Percentiles rank a stretch among this genome's conserved stretches.
Conservation (phyloP, 2,113 vertebrate genomes). For the Ondatra zibethicus region DNA sequence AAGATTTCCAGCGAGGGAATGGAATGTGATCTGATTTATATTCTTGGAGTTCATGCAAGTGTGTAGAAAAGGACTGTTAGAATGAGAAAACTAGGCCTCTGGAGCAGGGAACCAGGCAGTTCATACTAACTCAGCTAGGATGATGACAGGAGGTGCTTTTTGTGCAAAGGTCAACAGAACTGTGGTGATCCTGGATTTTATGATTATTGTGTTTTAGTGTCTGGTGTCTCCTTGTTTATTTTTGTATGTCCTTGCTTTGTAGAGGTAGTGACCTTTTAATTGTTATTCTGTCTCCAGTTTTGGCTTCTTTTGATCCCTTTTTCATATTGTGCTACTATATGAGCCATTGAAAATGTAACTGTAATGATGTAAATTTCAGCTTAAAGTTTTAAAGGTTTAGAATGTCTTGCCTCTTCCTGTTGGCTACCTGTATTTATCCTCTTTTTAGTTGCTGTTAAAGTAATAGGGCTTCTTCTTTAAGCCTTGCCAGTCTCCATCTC, state of each 20-base stretch:
- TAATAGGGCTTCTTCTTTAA: not conserved
- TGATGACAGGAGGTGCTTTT: not conserved
- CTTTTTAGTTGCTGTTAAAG: not conserved
- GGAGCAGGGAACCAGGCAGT: not conserved
- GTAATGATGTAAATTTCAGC: not conserved
- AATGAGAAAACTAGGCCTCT: constrained; percentile 8
- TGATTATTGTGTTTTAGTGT: not conserved
- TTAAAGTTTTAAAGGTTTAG: not conserved
- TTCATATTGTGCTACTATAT: not conserved
- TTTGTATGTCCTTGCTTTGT: not conserved
- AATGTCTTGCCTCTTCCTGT: not conserved
- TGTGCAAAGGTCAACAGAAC: not conserved
- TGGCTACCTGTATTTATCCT: not conserved
- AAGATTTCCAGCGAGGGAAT: constrained; percentile 12
- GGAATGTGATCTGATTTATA: not conserved
- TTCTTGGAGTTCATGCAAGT: not conserved
- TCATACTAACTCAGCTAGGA: not conserved
- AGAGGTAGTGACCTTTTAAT: not conserved
- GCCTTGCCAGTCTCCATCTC: not conserved
- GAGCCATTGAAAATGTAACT: not conserved
- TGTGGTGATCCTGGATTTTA: not conserved
- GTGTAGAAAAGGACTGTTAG: not conserved
- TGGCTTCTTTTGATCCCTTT: not conserved
- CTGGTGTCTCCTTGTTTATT: not conserved
- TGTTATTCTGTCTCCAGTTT: not conserved